Evolutionary conservation across 2,888 invertebrate genomes (phyloP), one percentile per base, ranked within the genome.

Genomic region (Morpho deidamia): DNA sequence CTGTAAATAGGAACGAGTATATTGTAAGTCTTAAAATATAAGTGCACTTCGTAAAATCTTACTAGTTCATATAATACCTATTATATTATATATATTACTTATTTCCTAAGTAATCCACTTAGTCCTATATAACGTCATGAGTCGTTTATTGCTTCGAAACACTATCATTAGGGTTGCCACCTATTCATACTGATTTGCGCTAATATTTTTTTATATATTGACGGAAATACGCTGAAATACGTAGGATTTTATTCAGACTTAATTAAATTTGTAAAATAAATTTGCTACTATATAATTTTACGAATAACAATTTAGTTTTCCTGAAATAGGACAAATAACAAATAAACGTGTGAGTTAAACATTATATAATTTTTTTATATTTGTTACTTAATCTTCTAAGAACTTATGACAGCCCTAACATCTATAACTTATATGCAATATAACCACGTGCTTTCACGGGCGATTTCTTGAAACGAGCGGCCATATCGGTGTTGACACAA

Each of bases 401-500:
- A 23, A 23, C 4, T 23, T 23, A 32, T 40, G 35, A 41, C 34
- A 52, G 44, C 45, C 45, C 37, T 41, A 44, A 40, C 11, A 12
- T 33, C 7, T n/a, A 38, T 41, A 42, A 52, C 33, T 40, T 44
- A 3, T 4, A 23, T 42, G 11, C 44, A 38, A 38, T 38, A 38
- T 8, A 9, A 43, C 42, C 49, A 50, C 50, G 43, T 44, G 50
- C 38, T 44, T 51, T 51, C 53, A 45, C 55, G 45, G 38, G 52
- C 51, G 48, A 55, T 61, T 59, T 61, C 50, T 47, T 56, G 43
- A 50, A 44, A 43, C 44, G 43, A 39, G 50, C 57, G 44, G 52
- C 54, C 56, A 61, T 71, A 70, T 72, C 74, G 65, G 46, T 82
- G 81, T 82, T 84, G 78, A 80, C 72, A 76, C 67, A 84, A 83